phyloP scores from a whole-genome alignment of 2,888 invertebrate genomes.

The Drosophila vallismaia region DNA sequence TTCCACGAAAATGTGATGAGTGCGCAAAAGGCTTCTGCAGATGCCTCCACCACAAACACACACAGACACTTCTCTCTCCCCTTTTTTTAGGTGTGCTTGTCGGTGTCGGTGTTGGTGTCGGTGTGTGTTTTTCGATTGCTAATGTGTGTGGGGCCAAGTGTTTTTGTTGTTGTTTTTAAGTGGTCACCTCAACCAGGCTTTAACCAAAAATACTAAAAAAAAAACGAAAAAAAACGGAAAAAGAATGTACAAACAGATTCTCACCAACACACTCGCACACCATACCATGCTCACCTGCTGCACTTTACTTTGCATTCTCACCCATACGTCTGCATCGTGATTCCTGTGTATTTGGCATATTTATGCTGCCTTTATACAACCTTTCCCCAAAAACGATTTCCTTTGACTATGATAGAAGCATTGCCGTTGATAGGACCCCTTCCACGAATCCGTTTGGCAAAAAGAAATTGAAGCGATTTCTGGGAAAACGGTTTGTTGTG shows the following conservation, averaged over 20 bases:
- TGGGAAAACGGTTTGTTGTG: slow-evolving; percentile 36
- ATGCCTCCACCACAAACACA: slow-evolving; percentile 58
- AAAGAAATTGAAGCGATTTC: slow-evolving; percentile 37
- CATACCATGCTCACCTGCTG: slow-evolving; percentile 61
- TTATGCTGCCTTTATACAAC: slow-evolving; percentile 26
- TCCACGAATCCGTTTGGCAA: slow-evolving; percentile 31
- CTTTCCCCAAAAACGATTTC: slow-evolving; percentile 35
- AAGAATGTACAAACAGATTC: slow-evolving; percentile 45
- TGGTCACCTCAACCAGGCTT: slow-evolving; percentile 47
- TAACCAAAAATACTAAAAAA: slow-evolving; percentile 36
- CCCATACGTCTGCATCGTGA: slow-evolving; percentile 29
- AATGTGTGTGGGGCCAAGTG: slow-evolving; percentile 54
- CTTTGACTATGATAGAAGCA: slow-evolving; percentile 33
- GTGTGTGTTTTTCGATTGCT: slow-evolving; percentile 36
- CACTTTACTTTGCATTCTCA: slow-evolving; percentile 67
- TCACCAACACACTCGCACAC: slow-evolving; percentile 35
- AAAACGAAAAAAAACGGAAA: not conserved
- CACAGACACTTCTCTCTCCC: slow-evolving; percentile 35
- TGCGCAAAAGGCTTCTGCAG: slow-evolving; percentile 79
- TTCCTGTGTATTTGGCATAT: slow-evolving; percentile 36
- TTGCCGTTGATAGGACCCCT: slow-evolving; percentile 5
- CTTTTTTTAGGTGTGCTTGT: slow-evolving; percentile 26
- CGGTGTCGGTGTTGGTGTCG: slow-evolving; percentile 22
- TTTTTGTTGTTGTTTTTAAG: slow-evolving; percentile 47
- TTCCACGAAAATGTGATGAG: slow-evolving; percentile 82